These are phyloP conservation scores for Drosophila novamexicana DNA, from an alignment of 1,140 invertebrate species.

Conservation along the genomic window DNA sequence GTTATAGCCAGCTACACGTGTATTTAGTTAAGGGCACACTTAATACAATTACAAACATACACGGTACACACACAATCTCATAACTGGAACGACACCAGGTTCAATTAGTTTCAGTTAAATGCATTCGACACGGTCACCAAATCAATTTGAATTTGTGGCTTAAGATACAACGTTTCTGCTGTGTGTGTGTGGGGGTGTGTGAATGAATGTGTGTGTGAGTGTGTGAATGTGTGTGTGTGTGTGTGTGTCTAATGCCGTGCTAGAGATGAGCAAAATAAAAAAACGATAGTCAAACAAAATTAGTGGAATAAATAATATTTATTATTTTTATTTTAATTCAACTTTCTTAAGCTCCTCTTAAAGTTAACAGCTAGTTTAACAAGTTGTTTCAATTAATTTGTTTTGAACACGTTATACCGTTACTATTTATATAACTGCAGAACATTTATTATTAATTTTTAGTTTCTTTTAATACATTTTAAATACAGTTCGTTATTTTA, in stretches of 20 bases:
- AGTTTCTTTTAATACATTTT: too few relatives aligned
- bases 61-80: slow-evolving; percentile 9
- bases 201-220: slow-evolving; percentile 3
- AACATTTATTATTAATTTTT: too few relatives aligned
- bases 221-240: slow-evolving; percentile 17
- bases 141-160: slow-evolving; percentile 63
- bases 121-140: slow-evolving; percentile 58
- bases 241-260: not conserved
- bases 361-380: too few relatives aligned
- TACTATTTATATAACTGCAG: too few relatives aligned
- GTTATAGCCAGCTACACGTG: not conserved
- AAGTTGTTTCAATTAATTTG: too few relatives aligned
- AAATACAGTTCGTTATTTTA: too few relatives aligned
- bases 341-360: too few relatives aligned
- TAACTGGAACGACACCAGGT: slow-evolving; percentile 21
- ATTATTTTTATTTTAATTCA: too few relatives aligned
- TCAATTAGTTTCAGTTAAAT: slow-evolving; percentile 66
- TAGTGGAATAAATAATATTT: not conserved
- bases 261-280: not conserved
- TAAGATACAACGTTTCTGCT: slow-evolving; percentile 17
- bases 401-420: too few relatives aligned
- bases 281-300: not conserved
- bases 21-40: slow-evolving; percentile 7
- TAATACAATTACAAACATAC: slow-evolving; percentile 10
- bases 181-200: slow-evolving; percentile 3